These are phyloP conservation scores for Aphelenchoides avenae DNA, from an alignment of 1,140 invertebrate species.

Conservation along the genomic window DNA sequence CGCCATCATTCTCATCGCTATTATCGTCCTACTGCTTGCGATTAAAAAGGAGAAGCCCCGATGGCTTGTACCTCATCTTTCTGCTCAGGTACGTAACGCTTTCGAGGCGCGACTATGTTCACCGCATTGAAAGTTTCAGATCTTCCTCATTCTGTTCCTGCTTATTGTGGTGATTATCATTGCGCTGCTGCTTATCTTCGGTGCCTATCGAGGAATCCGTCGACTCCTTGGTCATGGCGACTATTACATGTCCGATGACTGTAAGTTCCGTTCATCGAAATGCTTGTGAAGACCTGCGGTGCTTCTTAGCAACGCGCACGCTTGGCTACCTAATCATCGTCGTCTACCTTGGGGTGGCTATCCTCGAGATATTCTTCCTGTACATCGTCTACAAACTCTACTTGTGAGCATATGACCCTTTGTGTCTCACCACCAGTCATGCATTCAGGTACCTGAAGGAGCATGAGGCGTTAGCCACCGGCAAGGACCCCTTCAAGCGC, in stretches of 20 bases:
- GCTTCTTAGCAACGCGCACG: constrained; percentile 45
- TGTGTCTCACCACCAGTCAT: background rate
- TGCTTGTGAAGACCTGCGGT: background rate
- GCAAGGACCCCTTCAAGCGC: background rate
- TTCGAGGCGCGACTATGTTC: no score
- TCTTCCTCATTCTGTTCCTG: constrained; percentile 57
- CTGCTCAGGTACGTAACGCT: constrained; percentile 51
- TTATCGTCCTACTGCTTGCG: constrained; percentile 51
- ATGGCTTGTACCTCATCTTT: constrained; percentile 53
- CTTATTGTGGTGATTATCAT: constrained; percentile 54
- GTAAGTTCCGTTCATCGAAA: constrained; percentile 32
- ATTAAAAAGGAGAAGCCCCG: constrained; percentile 55
- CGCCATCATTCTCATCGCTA: constrained; percentile 55
- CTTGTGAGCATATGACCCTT: constrained; percentile 33
- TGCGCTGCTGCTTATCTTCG: constrained; percentile 50
- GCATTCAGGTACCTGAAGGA: background rate
- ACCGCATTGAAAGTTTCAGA: constrained; percentile 39
- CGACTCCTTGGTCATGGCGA: constrained; percentile 54
- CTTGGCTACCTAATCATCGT: constrained; percentile 55
- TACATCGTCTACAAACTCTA: constrained; percentile 57
- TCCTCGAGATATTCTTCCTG: constrained; percentile 57
- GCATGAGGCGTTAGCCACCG: background rate
- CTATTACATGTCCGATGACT: constrained; percentile 57
- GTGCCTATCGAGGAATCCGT: constrained; percentile 53
- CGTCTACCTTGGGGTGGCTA: constrained; percentile 53